Percentiles rank a stretch among this genome's conserved stretches.
Evolutionary conservation across 2,888 invertebrate genomes (phyloP).

Genomic region (Isoperla grammatica): DNA sequence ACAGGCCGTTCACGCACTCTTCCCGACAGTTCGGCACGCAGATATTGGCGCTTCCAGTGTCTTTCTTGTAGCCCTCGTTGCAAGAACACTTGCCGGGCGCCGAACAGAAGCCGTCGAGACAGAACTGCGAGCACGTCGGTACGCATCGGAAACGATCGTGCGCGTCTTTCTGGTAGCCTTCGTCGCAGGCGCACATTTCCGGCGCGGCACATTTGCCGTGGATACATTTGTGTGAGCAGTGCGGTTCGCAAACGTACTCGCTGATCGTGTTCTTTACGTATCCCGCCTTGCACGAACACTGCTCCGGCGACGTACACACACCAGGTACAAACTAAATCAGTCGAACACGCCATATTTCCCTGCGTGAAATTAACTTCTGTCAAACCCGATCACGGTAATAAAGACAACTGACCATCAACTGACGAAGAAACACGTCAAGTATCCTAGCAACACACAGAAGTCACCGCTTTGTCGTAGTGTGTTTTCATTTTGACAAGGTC

Average conservation of each 20-base stretch:
- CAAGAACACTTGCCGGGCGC: constrained; percentile 18
- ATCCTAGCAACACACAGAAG: too few relatives aligned
- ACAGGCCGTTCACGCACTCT: constrained; percentile 11
- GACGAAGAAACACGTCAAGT: too few relatives aligned
- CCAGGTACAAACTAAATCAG: too few relatives aligned
- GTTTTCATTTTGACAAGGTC: too few relatives aligned
- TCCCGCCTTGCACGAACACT: constrained; percentile 32
- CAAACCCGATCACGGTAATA: too few relatives aligned
- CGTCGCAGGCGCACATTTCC: constrained; percentile 46
- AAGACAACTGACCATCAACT: too few relatives aligned
- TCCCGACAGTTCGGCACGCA: constrained; percentile 16
- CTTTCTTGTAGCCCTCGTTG: constrained; percentile 5
- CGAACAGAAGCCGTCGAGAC: constrained; percentile 14
- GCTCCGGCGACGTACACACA: constrained; percentile 29
- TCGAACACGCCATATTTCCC: too few relatives aligned
- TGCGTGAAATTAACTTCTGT: too few relatives aligned
- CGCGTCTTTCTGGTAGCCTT: constrained; percentile 37
- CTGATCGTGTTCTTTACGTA: constrained; percentile 9
- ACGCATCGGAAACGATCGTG: constrained; percentile 1
- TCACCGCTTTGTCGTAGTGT: too few relatives aligned
- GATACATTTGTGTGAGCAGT: constrained; percentile 37
- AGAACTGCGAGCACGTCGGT: constrained; percentile 16
- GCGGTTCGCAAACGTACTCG: constrained; percentile 35
- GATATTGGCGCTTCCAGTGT: not conserved
- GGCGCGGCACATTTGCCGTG: constrained; percentile 43